Evolutionary conservation across 1,140 invertebrate species (phyloP).

Genomic region (Lasioglossum baleicum): DNA sequence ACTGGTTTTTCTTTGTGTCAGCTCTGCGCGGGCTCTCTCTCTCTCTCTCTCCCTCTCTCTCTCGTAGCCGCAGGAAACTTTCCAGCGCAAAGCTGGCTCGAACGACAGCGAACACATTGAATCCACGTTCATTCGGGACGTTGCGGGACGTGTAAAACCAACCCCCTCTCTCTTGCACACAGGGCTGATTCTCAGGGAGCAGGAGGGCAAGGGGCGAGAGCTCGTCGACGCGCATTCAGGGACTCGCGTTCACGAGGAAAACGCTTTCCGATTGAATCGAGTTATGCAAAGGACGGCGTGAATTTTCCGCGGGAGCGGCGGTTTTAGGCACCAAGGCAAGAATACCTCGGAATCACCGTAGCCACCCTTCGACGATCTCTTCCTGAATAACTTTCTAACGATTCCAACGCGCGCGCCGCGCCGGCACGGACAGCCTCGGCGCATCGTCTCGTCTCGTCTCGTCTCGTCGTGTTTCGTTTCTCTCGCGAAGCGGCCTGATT

Average conservation of each 20-base stretch:
- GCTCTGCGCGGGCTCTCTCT: not conserved
- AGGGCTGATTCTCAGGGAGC: not conserved
- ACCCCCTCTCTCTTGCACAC: too few species aligned
- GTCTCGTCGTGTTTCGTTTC: not conserved
- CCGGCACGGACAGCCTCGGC: too few species aligned
- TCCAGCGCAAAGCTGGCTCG: conserved; percentile 26
- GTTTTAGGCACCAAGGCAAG: conserved; percentile 43
- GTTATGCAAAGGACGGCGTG: conserved; percentile 65
- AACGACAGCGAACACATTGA: conserved; percentile 39
- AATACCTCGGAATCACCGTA: conserved; percentile 52
- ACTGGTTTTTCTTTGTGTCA: conserved; percentile 36
- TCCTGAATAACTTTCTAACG: conserved; percentile 58
- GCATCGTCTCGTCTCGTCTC: not conserved
- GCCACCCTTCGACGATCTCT: conserved; percentile 30
- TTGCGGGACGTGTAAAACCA: conserved; percentile 43
- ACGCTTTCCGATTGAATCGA: conserved; percentile 67
- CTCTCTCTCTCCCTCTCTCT: too few species aligned
- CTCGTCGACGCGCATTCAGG: conserved; percentile 52
- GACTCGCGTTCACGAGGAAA: conserved; percentile 52
- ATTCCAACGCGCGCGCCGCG: conserved; percentile 3
- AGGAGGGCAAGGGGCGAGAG: not conserved
- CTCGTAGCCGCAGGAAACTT: conserved; percentile 22
- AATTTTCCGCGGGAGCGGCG: conserved; percentile 50
- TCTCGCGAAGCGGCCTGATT: not conserved
- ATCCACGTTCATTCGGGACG: conserved; percentile 38